These are phyloP conservation scores for Varecia variegata DNA, from an alignment of 2,797 vertebrate genomes.

Conservation along the genomic window DNA sequence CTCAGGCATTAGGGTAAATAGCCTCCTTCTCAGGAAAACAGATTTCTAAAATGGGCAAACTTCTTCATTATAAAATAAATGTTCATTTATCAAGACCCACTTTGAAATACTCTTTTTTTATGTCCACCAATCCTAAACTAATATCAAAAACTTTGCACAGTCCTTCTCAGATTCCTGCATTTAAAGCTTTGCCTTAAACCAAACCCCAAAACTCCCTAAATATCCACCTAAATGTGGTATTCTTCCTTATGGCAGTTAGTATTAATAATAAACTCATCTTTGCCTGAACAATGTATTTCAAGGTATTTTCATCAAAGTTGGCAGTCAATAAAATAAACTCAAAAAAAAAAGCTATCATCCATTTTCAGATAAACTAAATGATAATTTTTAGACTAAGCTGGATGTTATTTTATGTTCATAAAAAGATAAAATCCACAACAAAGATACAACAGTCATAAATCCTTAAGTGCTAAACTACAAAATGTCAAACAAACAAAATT, in stretches of 20 bases:
- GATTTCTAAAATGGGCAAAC: background rate
- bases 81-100: background rate
- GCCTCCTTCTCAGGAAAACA: background rate
- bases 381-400: background rate
- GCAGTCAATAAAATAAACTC: background rate
- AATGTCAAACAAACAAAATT: background rate
- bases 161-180: background rate
- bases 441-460: background rate
- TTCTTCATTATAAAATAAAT: background rate
- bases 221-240: background rate
- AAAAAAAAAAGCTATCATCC: background rate
- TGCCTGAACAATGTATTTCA: background rate
- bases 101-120: background rate
- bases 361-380: background rate
- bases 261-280: background rate
- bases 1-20: background rate
- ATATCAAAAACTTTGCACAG: background rate
- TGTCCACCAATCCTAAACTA: background rate
- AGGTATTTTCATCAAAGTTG: background rate
- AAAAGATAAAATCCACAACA: background rate
- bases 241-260: background rate
- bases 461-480: background rate
- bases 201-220: background rate
- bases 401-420: background rate
- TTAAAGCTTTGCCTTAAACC: background rate